Base-by-base conservation (phyloP, 2,113 vertebrate genomes). In the Cacatua alba region DNA sequence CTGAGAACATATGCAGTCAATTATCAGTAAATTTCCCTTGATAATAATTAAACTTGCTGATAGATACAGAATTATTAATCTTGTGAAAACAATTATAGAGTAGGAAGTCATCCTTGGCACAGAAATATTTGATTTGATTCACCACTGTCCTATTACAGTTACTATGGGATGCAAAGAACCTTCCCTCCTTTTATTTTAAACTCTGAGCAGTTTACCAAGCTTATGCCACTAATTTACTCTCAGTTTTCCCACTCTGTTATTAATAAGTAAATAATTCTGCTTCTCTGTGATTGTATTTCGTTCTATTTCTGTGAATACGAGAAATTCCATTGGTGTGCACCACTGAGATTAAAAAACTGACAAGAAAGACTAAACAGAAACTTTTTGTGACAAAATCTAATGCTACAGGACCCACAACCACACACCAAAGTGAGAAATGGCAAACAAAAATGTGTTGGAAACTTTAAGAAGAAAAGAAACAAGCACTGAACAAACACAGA, bases 21-120 rank as follows among this genome's bases (percentile, higher is more conserved):
- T 82, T 95, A 92, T 65, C 82, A 92, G 1, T 72, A 87, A 35
- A 9, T 89, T 92, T 92, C 83, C 75, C 83, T 74, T 77, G 83
- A 67, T 72, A 92, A 91, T 82, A 94, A 90, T 90, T 95, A 91
- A 86, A 85, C 41, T 85, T 89, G 44, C 63, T 89, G 70, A 87
- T 24, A 90, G 83, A 92, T 29, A 71, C 7, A 90, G 87, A 85
- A 65, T 90, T 81, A 96, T 85, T 92, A 80, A 95, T 90, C 65
- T 92, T 75, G 29, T 74, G 81, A 94, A 96, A 95, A 19, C 51
- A 91, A 89, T 93, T 89, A 93, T 13, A 78, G 79, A 26, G 57
- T 82, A 95, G 96, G 71, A 90, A 95, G 46, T 76, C 60, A 86
- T 74, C 75, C 41, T 48, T 78, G 63, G 65, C 39, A 87, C 17